These are phyloP conservation scores for Acanthornis magna DNA, from an alignment of 2,797 vertebrate genomes.

Conservation along the genomic window DNA sequence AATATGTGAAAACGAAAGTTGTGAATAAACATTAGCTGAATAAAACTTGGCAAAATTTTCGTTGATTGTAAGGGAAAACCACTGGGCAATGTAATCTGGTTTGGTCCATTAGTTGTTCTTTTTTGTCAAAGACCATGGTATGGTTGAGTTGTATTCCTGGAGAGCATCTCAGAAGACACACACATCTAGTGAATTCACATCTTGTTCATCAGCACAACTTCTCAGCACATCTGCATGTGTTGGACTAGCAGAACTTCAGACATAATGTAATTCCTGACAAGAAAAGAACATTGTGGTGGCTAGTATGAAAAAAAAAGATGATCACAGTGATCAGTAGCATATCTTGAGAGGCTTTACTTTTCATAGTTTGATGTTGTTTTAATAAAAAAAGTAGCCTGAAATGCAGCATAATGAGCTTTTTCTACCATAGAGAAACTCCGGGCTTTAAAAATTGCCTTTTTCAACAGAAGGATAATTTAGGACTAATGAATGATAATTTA, in stretches of 20 bases:
- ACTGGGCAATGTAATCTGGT: neutral
- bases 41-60: neutral
- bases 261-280: neutral
- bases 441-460: neutral
- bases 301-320: neutral
- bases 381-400: neutral
- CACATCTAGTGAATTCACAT: fast-evolving
- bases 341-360: neutral
- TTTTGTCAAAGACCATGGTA: neutral
- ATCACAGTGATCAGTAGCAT: too few relatives aligned
- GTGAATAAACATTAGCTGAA: neutral
- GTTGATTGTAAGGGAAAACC: neutral
- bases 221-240: neutral
- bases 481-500: neutral
- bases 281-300: neutral
- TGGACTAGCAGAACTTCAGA: neutral
- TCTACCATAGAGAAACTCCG: neutral
- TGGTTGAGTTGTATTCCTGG: neutral
- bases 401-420: neutral
- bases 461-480: neutral
- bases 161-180: neutral
- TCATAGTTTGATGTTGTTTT: neutral
- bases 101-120: neutral
- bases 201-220: neutral
- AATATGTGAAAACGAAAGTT: neutral